Evolutionary conservation across 2,113 vertebrate species (phyloP).

Genomic region (Cygnus atratus): DNA sequence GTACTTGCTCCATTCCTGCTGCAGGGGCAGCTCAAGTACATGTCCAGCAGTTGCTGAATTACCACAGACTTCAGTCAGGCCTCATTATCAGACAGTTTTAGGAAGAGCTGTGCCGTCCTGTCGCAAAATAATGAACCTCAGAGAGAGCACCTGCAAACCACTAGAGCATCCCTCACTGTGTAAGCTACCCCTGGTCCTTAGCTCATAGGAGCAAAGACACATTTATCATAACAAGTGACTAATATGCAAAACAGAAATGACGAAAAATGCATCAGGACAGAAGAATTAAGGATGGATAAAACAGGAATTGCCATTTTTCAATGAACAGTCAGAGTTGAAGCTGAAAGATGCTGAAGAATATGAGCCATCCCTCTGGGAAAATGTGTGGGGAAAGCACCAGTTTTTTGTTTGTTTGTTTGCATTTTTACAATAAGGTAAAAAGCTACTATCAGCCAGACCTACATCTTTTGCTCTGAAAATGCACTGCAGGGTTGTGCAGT

Average conservation of each 20-base stretch:
- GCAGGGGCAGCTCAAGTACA: neutral
- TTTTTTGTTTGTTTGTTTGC: neutral
- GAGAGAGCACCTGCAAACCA: neutral
- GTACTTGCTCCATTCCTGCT: neutral
- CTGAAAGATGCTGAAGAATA: neutral
- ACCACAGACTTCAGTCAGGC: neutral
- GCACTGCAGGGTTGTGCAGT: neutral
- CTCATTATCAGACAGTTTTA: neutral
- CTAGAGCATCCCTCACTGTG: neutral
- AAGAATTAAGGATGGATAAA: neutral
- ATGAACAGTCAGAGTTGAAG: fast-evolving
- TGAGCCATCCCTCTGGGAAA: neutral
- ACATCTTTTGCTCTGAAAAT: neutral
- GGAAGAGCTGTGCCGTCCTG: neutral
- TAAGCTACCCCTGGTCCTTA: fast-evolving
- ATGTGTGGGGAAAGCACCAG: neutral
- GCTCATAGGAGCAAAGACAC: fast-evolving
- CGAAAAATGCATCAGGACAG: neutral
- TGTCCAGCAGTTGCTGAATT: neutral
- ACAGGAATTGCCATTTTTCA: neutral
- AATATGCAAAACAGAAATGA: fast-evolving
- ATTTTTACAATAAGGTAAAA: neutral
- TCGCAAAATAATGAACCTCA: neutral
- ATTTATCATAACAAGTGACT: neutral
- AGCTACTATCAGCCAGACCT: neutral